A percentile compares a stretch with the other conserved stretches of the same genome.
Conservation (phyloP, 2,888 invertebrate species). For the Shargacucullia verbasci region DNA sequence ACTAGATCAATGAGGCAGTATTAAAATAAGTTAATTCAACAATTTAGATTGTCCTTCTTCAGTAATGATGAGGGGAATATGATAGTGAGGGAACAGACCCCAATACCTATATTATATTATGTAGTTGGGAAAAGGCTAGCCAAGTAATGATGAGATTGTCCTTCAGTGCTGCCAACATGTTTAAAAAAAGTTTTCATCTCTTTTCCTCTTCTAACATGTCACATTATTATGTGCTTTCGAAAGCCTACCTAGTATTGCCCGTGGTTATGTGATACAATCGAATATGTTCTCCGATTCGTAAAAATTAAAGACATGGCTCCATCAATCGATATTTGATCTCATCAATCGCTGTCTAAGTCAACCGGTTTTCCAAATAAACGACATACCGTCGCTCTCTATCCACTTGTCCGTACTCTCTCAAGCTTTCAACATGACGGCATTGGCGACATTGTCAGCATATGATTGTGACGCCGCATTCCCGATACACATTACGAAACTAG, state of each 20-base stretch:
- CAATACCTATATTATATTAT: no score
- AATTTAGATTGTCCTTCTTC: no score
- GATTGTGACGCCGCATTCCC: slow-evolving; percentile 55
- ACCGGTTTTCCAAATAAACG: slow-evolving; percentile 31
- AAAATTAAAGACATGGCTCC: slow-evolving; percentile 32
- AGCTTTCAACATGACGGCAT: slow-evolving; percentile 55
- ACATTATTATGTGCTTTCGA: slow-evolving; percentile 34
- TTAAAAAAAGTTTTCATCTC: no score
- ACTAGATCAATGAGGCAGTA: no score
- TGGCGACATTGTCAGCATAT: slow-evolving; percentile 53
- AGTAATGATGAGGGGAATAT: no score
- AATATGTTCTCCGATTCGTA: slow-evolving; percentile 31
- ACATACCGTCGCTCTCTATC: slow-evolving; percentile 21
- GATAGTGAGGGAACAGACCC: no score
- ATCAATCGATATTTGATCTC: slow-evolving; percentile 27
- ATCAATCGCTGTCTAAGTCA: slow-evolving; percentile 35
- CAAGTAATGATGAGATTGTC: no score
- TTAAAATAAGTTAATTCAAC: no score
- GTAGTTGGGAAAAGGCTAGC: no score
- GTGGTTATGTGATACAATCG: slow-evolving; percentile 29
- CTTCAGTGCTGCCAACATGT: no score
- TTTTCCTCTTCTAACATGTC: no score
- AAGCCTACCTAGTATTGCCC: slow-evolving; percentile 12
- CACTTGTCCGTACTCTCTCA: slow-evolving; percentile 44
- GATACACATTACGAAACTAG: slow-evolving; percentile 65